Conservation (phyloP, 2,797 vertebrate species). For the Pachyuromys duprasi region DNA sequence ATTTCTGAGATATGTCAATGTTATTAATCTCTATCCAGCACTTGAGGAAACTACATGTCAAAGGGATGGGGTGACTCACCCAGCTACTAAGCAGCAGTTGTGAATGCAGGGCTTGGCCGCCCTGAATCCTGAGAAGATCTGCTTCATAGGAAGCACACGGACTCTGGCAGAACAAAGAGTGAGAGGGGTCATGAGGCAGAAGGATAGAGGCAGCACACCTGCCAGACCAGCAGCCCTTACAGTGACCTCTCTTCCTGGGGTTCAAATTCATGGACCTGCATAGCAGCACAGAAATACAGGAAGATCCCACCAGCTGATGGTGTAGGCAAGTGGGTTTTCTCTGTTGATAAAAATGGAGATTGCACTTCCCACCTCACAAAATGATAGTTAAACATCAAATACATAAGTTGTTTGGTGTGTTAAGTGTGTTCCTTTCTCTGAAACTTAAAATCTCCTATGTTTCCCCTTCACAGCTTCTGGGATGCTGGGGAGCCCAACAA, state of each 20-base stretch:
- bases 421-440: background rate
- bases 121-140: background rate
- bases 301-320: background rate
- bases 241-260: background rate
- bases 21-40: background rate
- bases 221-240: background rate
- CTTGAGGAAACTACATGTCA: background rate
- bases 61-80: background rate
- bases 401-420: background rate
- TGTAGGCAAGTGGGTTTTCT: background rate
- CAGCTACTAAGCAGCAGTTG: background rate
- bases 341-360: background rate
- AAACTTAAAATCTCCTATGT: background rate
- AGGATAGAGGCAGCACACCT: background rate
- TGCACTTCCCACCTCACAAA: background rate
- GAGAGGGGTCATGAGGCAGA: rapidly evolving
- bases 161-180: background rate
- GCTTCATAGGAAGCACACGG: background rate
- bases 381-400: background rate
- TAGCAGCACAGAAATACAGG: background rate
- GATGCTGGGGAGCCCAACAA: slow-evolving; percentile 79
- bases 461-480: slow-evolving; percentile 76
- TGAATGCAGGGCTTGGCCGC: background rate
- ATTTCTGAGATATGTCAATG: background rate
- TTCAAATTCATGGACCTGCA: background rate